Conservation (phyloP, 2,797 vertebrate species). For the Varecia variegata region DNA sequence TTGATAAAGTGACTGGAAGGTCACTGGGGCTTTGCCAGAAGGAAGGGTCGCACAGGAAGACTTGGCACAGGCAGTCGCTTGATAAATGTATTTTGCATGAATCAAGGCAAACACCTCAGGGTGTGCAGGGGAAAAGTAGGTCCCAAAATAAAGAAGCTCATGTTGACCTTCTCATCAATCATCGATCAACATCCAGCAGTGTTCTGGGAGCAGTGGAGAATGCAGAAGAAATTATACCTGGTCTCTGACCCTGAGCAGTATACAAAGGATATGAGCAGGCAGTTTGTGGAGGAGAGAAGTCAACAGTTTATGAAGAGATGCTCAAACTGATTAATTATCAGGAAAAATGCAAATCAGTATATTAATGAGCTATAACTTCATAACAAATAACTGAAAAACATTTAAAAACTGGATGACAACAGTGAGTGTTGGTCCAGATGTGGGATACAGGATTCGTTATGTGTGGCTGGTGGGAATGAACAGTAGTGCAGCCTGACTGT, state of each 20-base stretch:
- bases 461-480: background rate
- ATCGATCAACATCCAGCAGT: background rate
- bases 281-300: background rate
- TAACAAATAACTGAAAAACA: background rate
- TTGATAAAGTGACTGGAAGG: slow-evolving; percentile 56
- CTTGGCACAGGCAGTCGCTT: background rate
- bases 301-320: background rate
- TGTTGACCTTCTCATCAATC: slow-evolving; percentile 54
- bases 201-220: background rate
- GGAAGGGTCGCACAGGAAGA: background rate
- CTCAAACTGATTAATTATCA: background rate
- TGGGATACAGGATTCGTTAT: background rate
- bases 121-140: background rate
- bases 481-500: background rate
- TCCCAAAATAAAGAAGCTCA: slow-evolving; percentile 50
- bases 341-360: slow-evolving; percentile 23
- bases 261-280: background rate
- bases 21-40: slow-evolving; percentile 56
- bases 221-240: background rate
- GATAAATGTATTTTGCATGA: slow-evolving; percentile 57
- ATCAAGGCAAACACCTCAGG: slow-evolving; percentile 34
- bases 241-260: background rate
- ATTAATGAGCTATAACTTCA: background rate
- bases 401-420: background rate
- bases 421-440: background rate